Conservation (phyloP, 2,113 vertebrate genomes). For the Opisthocomus hoazin region DNA sequence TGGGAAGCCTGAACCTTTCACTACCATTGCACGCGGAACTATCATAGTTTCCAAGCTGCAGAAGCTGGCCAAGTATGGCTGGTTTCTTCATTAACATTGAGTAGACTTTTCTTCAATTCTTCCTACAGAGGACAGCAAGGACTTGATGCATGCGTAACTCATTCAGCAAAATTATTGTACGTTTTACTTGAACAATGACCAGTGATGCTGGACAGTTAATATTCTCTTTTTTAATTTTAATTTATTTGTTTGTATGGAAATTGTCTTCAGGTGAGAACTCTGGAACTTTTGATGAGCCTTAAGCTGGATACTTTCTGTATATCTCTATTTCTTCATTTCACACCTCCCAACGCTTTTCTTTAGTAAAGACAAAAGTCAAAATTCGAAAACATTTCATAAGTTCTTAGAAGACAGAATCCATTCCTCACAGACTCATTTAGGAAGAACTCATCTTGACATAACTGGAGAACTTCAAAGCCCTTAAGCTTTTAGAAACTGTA, state of each 20-base stretch:
- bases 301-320: not conserved
- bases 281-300: not conserved
- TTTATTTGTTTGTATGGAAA: not conserved
- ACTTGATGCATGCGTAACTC: not conserved
- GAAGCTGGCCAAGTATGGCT: not conserved
- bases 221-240: not conserved
- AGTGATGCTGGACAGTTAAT: not conserved
- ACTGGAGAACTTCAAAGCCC: slow-evolving; percentile 54
- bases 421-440: slow-evolving; percentile 9
- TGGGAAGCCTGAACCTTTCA: not conserved
- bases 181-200: not conserved
- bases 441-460: slow-evolving; percentile 12
- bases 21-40: not conserved
- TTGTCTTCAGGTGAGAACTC: not conserved
- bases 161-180: not conserved
- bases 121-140: not conserved
- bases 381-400: not conserved
- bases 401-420: not conserved
- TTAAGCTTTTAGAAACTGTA: slow-evolving; percentile 9
- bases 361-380: not conserved
- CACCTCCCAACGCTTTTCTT: not conserved
- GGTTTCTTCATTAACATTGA: not conserved
- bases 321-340: not conserved
- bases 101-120: not conserved
- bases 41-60: not conserved